phyloP scores from a whole-genome alignment of 2,113 vertebrate species.

The Ammodytes dubius region DNA sequence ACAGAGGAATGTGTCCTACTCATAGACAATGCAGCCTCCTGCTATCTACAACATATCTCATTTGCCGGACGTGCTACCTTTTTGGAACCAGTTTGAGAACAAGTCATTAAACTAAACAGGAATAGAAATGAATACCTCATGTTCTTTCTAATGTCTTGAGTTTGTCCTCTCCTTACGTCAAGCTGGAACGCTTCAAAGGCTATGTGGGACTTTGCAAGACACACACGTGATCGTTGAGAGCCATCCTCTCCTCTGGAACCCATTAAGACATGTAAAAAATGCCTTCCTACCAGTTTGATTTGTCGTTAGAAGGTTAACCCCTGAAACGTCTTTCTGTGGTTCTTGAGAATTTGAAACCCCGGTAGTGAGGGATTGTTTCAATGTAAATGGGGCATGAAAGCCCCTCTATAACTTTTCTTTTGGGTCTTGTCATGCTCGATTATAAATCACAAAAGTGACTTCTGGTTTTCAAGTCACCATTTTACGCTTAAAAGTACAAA shows the following conservation, averaged over 20 bases:
- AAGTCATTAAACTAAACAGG: slow-evolving; percentile 20
- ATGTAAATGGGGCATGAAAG: slow-evolving; percentile 83
- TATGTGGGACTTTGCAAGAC: slow-evolving; percentile 52
- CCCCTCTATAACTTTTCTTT: slow-evolving; percentile 70
- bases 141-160: slow-evolving; percentile 28
- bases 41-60: slow-evolving; percentile 18
- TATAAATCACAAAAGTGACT: slow-evolving; percentile 67
- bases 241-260: slow-evolving; percentile 78
- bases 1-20: slow-evolving; percentile 67
- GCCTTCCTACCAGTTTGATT: slow-evolving; percentile 82
- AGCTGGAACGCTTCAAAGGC: slow-evolving; percentile 52
- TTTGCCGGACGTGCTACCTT: slow-evolving; percentile 23
- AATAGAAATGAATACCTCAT: slow-evolving; percentile 36
- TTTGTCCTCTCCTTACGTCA: slow-evolving; percentile 38
- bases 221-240: slow-evolving; percentile 56
- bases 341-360: slow-evolving; percentile 76
- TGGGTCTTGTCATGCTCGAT: slow-evolving; percentile 73
- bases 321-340: slow-evolving; percentile 73
- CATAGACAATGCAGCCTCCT: slow-evolving; percentile 25
- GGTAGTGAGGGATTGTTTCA: slow-evolving; percentile 82
- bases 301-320: slow-evolving; percentile 82
- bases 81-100: slow-evolving; percentile 3
- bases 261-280: slow-evolving; percentile 82
- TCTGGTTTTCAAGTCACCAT: slow-evolving; percentile 54
- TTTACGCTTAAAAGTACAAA: slow-evolving; percentile 30